These are phyloP conservation scores for Hedya salicella DNA, from an alignment of 2,888 invertebrate genomes.

Conservation along the genomic window DNA sequence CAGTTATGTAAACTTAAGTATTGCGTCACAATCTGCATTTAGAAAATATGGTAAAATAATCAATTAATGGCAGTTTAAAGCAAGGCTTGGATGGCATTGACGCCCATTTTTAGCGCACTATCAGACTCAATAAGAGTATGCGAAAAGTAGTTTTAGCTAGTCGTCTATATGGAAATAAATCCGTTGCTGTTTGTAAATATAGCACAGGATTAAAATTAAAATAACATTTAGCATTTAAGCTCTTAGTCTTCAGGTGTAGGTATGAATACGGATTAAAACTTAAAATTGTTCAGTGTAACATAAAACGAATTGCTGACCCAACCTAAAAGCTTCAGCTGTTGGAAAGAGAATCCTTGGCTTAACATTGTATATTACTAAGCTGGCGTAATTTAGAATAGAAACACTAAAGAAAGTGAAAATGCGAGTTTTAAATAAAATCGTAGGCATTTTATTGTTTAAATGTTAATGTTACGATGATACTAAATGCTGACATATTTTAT, in stretches of 20 bases:
- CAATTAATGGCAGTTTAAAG: too few species aligned
- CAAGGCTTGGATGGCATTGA: too few species aligned
- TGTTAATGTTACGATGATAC: slow-evolving; percentile 4
- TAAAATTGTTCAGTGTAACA: background rate
- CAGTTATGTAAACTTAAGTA: too few species aligned
- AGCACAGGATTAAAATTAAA: too few species aligned
- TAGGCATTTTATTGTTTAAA: background rate
- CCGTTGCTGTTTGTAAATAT: too few species aligned
- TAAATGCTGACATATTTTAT: background rate
- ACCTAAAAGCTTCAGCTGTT: slow-evolving; percentile 10
- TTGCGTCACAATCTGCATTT: too few species aligned
- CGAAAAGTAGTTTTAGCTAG: too few species aligned
- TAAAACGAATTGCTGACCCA: background rate
- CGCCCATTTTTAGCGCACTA: too few species aligned
- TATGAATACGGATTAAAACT: background rate
- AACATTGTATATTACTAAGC: background rate
- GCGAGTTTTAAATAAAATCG: background rate
- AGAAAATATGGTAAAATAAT: too few species aligned
- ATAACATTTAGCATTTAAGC: too few species aligned
- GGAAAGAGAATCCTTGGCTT: background rate
- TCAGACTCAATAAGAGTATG: too few species aligned
- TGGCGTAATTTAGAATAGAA: background rate
- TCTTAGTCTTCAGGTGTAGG: background rate
- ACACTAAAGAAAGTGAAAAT: background rate
- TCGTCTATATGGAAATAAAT: too few species aligned